A percentile compares a stretch with the other conserved stretches of the same genome.
phyloP scores from a whole-genome alignment of 2,113 vertebrate species.

The Mystacornis crossleyi region DNA sequence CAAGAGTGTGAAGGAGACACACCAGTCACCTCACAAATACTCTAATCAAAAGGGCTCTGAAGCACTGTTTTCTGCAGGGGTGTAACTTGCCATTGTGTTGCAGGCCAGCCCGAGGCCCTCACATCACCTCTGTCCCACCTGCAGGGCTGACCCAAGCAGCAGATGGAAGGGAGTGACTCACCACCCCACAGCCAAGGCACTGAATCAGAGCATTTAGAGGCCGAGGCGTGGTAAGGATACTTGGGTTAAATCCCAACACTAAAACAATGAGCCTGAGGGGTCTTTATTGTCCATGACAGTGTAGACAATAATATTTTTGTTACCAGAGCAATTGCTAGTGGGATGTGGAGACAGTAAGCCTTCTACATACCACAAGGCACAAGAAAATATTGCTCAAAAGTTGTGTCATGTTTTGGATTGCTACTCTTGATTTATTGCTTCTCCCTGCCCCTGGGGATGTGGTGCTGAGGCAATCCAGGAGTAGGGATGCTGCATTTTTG shows the following conservation, averaged over 20 bases:
- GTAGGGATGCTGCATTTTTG: slow-evolving; percentile 42
- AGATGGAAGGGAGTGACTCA: not conserved
- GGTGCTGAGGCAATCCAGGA: slow-evolving; percentile 43
- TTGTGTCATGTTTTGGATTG: slow-evolving; percentile 61
- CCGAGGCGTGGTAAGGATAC: slow-evolving; percentile 11
- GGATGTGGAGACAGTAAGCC: slow-evolving; percentile 38
- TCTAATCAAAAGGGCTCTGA: not conserved
- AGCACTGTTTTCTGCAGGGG: not conserved
- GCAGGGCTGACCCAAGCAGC: not conserved
- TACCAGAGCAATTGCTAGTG: slow-evolving; percentile 54
- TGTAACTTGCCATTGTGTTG: not conserved
- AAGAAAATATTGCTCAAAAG: slow-evolving; percentile 63
- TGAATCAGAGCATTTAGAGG: slow-evolving; percentile 34
- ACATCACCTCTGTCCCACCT: slow-evolving; percentile 1
- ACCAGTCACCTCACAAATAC: not conserved
- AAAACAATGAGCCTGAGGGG: slow-evolving; percentile 49
- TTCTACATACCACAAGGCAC: slow-evolving; percentile 21
- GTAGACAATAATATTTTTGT: slow-evolving; percentile 73
- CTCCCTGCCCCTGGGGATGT: slow-evolving; percentile 38
- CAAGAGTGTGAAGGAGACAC: not conserved
- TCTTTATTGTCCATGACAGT: slow-evolving; percentile 42
- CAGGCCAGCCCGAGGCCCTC: not conserved
- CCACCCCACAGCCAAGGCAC: not conserved
- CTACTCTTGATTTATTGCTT: slow-evolving; percentile 48
- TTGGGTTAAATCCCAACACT: not conserved